A percentile compares a stretch with the other conserved stretches of the same genome.
These are phyloP conservation scores for Sinohyriopsis cumingii DNA, from an alignment of 2,888 invertebrate genomes.

Conservation along the genomic window DNA sequence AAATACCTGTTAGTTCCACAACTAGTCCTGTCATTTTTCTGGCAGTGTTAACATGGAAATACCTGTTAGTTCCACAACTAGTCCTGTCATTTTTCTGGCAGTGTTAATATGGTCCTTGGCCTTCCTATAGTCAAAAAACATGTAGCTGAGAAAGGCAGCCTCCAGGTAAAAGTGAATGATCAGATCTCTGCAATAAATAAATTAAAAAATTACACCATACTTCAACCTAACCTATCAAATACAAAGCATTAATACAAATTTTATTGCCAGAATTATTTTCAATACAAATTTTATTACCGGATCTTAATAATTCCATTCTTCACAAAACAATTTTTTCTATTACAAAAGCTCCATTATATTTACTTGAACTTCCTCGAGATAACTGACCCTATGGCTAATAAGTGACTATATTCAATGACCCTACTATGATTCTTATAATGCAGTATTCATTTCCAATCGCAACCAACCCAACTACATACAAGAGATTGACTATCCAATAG, in stretches of 20 bases:
- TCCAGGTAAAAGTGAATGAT: slow-evolving; percentile 75
- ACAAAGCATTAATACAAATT: neutral
- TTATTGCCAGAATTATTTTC: no score
- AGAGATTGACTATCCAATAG: no score
- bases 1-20: no score
- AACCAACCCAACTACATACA: no score
- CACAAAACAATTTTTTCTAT: no score
- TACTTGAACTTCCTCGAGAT: no score
- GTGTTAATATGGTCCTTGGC: slow-evolving; percentile 80
- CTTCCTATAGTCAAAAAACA: slow-evolving; percentile 82
- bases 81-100: slow-evolving; percentile 79
- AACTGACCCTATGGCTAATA: no score
- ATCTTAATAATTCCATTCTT: neutral
- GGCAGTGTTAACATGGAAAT: slow-evolving; percentile 6
- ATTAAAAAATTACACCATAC: neutral
- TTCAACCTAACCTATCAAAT: neutral
- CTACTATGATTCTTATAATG: no score
- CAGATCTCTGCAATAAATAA: slow-evolving; percentile 43
- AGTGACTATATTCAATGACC: no score
- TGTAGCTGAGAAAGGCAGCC: slow-evolving; percentile 80
- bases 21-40: no score
- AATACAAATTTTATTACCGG: neutral
- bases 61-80: slow-evolving; percentile 84
- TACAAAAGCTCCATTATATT: no score
- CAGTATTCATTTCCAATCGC: no score